Conservation (phyloP, 2,113 vertebrate genomes). For the Riparia riparia region DNA sequence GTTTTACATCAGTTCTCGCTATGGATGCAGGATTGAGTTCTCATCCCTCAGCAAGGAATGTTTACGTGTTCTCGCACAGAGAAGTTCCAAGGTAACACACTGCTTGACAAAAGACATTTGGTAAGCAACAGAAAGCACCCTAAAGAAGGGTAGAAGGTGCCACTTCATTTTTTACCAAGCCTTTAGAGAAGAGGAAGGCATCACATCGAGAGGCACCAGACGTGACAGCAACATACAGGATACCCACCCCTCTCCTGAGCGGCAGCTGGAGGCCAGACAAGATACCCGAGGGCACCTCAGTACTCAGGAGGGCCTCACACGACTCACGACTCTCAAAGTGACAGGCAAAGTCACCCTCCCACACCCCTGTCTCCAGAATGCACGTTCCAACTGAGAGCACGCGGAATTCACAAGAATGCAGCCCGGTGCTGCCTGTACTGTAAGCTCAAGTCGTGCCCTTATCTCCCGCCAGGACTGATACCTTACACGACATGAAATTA, state of each 20-base stretch:
- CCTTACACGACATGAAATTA: not conserved
- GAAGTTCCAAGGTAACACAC: not conserved
- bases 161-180: not conserved
- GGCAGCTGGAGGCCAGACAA: not conserved
- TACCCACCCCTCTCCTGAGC: not conserved
- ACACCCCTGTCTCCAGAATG: not conserved
- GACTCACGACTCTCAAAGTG: not conserved
- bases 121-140: not conserved
- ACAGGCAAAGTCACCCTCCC: not conserved
- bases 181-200: not conserved
- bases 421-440: rapidly evolving
- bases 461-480: not conserved
- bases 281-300: rapidly evolving
- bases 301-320: not conserved
- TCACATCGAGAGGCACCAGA: not conserved
- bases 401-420: not conserved
- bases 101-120: not conserved
- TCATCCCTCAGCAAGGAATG: not conserved
- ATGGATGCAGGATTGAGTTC: not conserved
- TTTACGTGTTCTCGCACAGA: not conserved
- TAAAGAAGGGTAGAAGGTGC: not conserved
- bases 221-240: not conserved
- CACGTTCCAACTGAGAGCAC: not conserved
- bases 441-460: not conserved
- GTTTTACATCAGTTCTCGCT: not conserved